Conservation (phyloP, 2,797 vertebrate genomes). For the Triplophysa yarkandensis region DNA sequence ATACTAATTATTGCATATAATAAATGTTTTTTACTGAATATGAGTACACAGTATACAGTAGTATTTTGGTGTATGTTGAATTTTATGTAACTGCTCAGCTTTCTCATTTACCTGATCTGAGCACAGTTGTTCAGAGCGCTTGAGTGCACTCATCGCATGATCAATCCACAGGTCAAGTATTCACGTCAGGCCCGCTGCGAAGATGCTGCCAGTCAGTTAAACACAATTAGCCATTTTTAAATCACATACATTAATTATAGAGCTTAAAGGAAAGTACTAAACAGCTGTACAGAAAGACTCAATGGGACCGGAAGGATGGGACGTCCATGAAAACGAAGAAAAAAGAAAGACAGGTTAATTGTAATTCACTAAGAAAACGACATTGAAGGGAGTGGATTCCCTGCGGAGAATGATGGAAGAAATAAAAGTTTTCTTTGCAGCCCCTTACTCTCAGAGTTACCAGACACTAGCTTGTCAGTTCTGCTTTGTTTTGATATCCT, state of each 20-base stretch:
- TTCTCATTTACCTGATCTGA: background rate
- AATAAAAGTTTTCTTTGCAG: conserved; percentile 64
- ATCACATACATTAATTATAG: conserved; percentile 47
- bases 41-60: too few species aligned
- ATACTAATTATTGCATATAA: too few species aligned
- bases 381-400: conserved; percentile 26
- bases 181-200: conserved; percentile 9
- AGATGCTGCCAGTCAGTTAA: conserved; percentile 36
- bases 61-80: background rate
- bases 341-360: conserved; percentile 58
- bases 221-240: conserved; percentile 40
- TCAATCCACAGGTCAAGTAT: conserved; percentile 34
- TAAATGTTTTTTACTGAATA: too few species aligned
- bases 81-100: background rate
- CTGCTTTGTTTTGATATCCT: conserved; percentile 73
- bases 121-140: background rate
- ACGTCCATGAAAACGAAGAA: conserved; percentile 11
- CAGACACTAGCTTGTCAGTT: conserved; percentile 68
- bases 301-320: conserved; percentile 19
- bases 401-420: conserved; percentile 50
- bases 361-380: conserved; percentile 63
- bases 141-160: background rate
- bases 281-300: conserved; percentile 41
- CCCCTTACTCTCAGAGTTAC: conserved; percentile 59
- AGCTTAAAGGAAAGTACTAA: conserved; percentile 50